Conservation (phyloP, 2,797 vertebrate genomes). For the Aeoliscus strigatus region DNA sequence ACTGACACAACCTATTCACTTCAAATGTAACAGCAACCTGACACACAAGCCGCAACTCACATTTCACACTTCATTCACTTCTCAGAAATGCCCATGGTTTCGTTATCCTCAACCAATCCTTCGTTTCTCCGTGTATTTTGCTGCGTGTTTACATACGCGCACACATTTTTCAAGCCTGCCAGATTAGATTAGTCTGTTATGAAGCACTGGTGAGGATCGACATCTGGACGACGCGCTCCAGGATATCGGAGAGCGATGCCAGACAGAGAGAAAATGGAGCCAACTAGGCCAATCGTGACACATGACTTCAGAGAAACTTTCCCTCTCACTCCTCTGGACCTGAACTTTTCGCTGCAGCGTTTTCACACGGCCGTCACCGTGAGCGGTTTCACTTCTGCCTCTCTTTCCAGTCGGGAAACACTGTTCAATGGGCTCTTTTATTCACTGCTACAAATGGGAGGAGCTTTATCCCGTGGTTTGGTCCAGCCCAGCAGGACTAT, state of each 20-base stretch:
- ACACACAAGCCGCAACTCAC: no score
- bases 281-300: conserved; percentile 61
- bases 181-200: conserved; percentile 56
- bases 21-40: no score
- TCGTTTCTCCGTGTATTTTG: conserved; percentile 9
- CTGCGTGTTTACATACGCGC: conserved; percentile 14
- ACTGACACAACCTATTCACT: no score
- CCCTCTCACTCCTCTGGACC: conserved; percentile 8
- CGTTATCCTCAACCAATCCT: conserved; percentile 16
- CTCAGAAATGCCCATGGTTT: neutral
- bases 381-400: neutral
- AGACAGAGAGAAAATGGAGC: conserved; percentile 50
- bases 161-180: conserved; percentile 32
- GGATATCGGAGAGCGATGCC: conserved; percentile 56
- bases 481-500: conserved; percentile 31
- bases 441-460: conserved; percentile 28
- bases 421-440: conserved; percentile 33
- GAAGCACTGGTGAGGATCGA: conserved; percentile 56
- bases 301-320: conserved; percentile 22
- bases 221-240: conserved; percentile 64
- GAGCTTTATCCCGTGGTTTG: conserved; percentile 18
- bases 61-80: conserved; percentile 1
- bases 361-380: conserved; percentile 3
- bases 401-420: conserved; percentile 11
- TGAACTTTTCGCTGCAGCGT: neutral